Base-by-base conservation (phyloP, 2,888 invertebrate species). In the Enoplolaimus lenunculus region DNA sequence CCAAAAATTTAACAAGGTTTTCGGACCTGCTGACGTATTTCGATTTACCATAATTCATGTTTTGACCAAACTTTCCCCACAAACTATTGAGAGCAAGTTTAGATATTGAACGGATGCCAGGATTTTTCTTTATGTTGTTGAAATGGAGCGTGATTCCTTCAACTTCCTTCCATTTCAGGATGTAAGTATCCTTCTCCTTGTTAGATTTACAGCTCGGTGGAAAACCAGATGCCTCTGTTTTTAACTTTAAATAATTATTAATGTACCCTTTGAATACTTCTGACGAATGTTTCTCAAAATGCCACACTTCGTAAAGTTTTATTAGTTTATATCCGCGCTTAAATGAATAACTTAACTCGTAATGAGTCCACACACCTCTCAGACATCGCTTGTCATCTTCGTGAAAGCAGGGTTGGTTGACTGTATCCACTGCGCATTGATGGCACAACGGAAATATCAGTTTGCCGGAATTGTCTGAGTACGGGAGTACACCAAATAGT, bases 401-500 rank as follows among this genome's bases (percentile, higher is more conserved):
- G 29, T 64, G 64, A 7, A 28, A 30, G 26, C 64, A 64, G 21
- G 21, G 21, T 57, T 57, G 21, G 21, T 57, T 21, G 26, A 21
- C 26, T 21, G 21, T 21, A 21, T 21, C 21, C 21, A 21, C 21
- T 21, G 57, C 57, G 26, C 57, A 57, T 21, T 26, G 21, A 26
- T 26, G 26, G 26, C 57, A 57, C 26, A 57, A 57, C 21, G 57
- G 57, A 26, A 57, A 57, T 26, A 57, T 57, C 21, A 57, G 57
- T 57, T 57, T 57, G 26, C 57, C 57, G n/a, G 16, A n/a, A 26
- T 57, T 57, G 21, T 21, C n/a, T n/a, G n/a, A 26, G 21, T 21
- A 26, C 21, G 57, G 57, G 21, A 57, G 57, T 57, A 62, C n/a
- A 30, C 64, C 64, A 62, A 62, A 62, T 30, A 62, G 31, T 26